Evolutionary conservation across 2,888 invertebrate genomes (phyloP).

Genomic region (Drosophila anomalata): DNA sequence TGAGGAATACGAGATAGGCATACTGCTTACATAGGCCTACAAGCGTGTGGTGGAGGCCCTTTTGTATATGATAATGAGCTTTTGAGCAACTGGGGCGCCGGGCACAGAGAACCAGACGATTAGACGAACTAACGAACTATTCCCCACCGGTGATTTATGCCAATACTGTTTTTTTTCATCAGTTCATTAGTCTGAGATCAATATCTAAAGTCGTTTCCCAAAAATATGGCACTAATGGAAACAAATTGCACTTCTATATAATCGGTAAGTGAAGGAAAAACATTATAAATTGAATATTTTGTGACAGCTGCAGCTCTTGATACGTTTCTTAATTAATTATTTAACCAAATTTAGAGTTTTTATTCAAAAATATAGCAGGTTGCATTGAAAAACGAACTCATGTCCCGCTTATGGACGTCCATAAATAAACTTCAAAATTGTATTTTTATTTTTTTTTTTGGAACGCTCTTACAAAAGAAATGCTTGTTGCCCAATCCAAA

Average conservation of each 20-base stretch:
- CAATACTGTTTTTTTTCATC: not conserved
- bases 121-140: constrained; percentile 18
- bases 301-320: not conserved
- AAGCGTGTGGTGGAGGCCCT: constrained; percentile 12
- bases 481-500: constrained; percentile 20
- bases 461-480: constrained; percentile 17
- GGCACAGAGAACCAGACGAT: constrained; percentile 27
- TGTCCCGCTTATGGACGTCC: not conserved
- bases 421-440: constrained; percentile 3
- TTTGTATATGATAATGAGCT: constrained; percentile 37
- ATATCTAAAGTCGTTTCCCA: not conserved
- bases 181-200: constrained; percentile 9
- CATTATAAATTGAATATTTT: not conserved
- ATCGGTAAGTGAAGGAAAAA: not conserved
- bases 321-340: not conserved
- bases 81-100: constrained; percentile 26
- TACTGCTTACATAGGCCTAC: not conserved
- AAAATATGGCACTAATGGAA: no score
- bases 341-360: not conserved
- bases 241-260: no score
- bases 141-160: constrained; percentile 26
- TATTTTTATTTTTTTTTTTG: constrained; percentile 26
- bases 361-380: not conserved
- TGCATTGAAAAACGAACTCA: not conserved
- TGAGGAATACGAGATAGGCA: constrained; percentile 28